Base-by-base conservation (phyloP, 1,140 invertebrate genomes). In the Babylonia areolata region DNA sequence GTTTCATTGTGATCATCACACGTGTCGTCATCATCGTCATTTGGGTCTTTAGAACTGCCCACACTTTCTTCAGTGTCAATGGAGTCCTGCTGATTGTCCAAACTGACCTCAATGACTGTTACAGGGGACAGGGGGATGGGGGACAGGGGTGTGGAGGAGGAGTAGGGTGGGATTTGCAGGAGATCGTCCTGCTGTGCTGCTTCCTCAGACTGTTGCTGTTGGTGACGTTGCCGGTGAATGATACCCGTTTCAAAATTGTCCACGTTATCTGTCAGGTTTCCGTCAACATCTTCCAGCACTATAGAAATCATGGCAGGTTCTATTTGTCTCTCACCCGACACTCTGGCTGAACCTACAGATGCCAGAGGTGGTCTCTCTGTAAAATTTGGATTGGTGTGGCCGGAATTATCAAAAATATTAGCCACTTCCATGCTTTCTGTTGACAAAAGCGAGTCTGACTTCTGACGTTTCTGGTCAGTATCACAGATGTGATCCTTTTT, bases 1-100 rank as follows among this genome's bases (percentile, higher is more conserved):
- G 58, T 64, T 23, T 64, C 58, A n/a, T 64, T 23, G 17, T n/a
- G 17, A 51, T 51, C 46, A 51, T 51, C 17, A 51, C 46, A 51
- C 46, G 28, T 12, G 12, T 64, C 58, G 1, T 84, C 79, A 2
- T 20, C 46, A 35, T 85, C 84, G n/a, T 84, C 86, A 46, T 87
- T 85, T 23, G 54, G 79, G 35, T 86, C 86, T 31, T 85, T 87
- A 39, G 88, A 89, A 42, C 85, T 84, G 40, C 71, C 12, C 23
- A 79, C 86, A 17, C 77, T 81, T 69, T 90, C 90, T 33, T 91
- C 92, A 23, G 86, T 87, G 46, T 93, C 92, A 17, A 93, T 75
- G 75, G 90, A 91, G 81, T 93, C 93, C 78, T 91, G 91, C 78
- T 90, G 90, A 84, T 93, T 93, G 85, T 93, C 93, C 5, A 93